Percentiles rank a stretch among this genome's conserved stretches.
These are phyloP conservation scores for Girardia tigrina DNA, from an alignment of 2,888 invertebrate genomes.

Conservation along the genomic window DNA sequence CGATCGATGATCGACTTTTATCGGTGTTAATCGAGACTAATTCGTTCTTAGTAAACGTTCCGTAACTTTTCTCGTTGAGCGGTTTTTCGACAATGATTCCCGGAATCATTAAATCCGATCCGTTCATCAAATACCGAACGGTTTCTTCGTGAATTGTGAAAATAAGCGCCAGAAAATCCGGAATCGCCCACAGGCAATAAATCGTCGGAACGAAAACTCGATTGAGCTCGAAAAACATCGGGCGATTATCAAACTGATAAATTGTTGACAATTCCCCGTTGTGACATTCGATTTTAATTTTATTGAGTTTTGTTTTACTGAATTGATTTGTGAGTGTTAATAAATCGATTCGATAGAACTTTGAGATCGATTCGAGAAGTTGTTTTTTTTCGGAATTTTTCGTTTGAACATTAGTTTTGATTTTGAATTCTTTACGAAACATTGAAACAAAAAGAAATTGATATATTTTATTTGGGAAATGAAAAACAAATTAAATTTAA, in stretches of 20 bases:
- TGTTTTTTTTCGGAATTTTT: conserved; percentile 19
- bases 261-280: neutral
- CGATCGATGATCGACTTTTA: conserved; percentile 20
- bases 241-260: neutral
- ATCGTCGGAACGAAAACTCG: neutral
- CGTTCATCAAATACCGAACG: neutral
- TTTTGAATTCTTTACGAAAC: conserved; percentile 8
- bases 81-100: conserved; percentile 24
- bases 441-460: no score
- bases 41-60: conserved; percentile 18
- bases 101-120: conserved; percentile 32
- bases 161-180: neutral
- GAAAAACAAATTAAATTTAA: no score
- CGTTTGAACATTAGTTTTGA: neutral
- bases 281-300: conserved; percentile 2
- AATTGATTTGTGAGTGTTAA: neutral
- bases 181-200: neutral
- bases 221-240: neutral
- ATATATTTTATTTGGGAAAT: no score
- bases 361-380: neutral
- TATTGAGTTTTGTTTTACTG: neutral
- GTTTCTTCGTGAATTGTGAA: conserved; percentile 16
- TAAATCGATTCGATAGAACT: neutral
- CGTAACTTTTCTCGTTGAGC: neutral
- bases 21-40: conserved; percentile 13